These are phyloP conservation scores for Ceramica pisi DNA, from an alignment of 2,888 invertebrate species.

Conservation along the genomic window DNA sequence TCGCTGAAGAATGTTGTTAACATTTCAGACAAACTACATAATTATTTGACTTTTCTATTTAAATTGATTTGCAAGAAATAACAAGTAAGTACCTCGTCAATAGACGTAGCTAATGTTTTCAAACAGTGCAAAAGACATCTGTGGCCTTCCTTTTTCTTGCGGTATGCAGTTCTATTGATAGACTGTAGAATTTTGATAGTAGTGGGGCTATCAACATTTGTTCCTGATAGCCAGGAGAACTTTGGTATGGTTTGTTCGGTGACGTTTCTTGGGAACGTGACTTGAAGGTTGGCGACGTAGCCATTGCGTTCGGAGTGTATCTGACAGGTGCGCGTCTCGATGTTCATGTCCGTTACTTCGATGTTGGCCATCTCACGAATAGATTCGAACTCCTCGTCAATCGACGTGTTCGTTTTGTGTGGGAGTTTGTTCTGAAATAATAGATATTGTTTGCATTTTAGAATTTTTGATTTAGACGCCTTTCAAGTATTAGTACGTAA, in stretches of 20 bases:
- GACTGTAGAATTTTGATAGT: conserved; percentile 95
- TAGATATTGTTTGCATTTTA: neutral
- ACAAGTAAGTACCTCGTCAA: conserved; percentile 84
- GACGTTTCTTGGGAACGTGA: conserved; percentile 91
- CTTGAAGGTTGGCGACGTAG: conserved; percentile 89
- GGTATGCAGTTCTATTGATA: conserved; percentile 95
- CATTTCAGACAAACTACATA: conserved; percentile 3
- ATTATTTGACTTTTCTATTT: neutral
- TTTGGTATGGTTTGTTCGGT: conserved; percentile 87
- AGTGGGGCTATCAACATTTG: conserved; percentile 93
- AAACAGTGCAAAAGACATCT: conserved; percentile 97
- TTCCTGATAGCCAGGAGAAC: conserved; percentile 88
- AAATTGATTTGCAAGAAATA: neutral
- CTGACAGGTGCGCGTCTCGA: conserved; percentile 90
- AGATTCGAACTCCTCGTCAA: conserved; percentile 89
- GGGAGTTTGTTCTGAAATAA: conserved; percentile 81
- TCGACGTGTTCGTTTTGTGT: conserved; percentile 81
- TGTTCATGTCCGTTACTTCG: conserved; percentile 91
- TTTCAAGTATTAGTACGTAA: no score
- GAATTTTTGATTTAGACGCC: neutral
- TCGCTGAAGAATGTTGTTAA: neutral
- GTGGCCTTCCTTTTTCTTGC: conserved; percentile 95
- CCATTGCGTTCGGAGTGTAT: conserved; percentile 90
- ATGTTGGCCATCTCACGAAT: conserved; percentile 89
- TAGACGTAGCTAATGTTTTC: conserved; percentile 86